These are phyloP conservation scores for Meteorus cinctellus DNA, from an alignment of 2,888 invertebrate genomes.

Conservation along the genomic window DNA sequence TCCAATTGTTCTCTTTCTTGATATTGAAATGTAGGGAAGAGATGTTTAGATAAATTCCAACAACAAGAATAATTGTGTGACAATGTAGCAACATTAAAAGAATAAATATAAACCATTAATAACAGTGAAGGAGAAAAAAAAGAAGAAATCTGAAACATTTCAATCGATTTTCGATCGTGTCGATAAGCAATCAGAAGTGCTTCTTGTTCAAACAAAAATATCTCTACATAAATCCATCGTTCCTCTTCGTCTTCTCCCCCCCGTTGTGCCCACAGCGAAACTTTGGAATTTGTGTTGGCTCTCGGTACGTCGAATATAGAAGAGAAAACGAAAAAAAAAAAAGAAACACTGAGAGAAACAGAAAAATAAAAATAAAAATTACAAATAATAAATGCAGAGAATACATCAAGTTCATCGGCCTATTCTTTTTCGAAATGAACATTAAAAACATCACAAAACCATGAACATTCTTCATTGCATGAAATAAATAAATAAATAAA, in stretches of 20 bases:
- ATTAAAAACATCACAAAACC: neutral
- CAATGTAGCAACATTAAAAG: neutral
- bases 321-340: neutral
- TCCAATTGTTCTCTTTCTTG: too few species aligned
- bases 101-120: neutral
- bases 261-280: neutral
- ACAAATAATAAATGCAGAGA: neutral
- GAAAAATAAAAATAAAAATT: neutral
- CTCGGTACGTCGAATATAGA: neutral
- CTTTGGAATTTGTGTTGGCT: neutral
- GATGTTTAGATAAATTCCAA: too few species aligned
- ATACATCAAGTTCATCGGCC: neutral
- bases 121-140: neutral
- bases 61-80: neutral
- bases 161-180: neutral
- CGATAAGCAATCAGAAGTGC: neutral
- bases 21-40: too few species aligned
- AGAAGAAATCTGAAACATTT: neutral
- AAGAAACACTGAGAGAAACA: neutral
- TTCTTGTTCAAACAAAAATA: neutral
- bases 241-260: neutral
- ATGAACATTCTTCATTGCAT: conserved; percentile 15
- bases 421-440: neutral
- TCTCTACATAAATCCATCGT: neutral
- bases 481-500: neutral